Conservation (phyloP, 2,797 vertebrate species). For the Smutsia gigantea region DNA sequence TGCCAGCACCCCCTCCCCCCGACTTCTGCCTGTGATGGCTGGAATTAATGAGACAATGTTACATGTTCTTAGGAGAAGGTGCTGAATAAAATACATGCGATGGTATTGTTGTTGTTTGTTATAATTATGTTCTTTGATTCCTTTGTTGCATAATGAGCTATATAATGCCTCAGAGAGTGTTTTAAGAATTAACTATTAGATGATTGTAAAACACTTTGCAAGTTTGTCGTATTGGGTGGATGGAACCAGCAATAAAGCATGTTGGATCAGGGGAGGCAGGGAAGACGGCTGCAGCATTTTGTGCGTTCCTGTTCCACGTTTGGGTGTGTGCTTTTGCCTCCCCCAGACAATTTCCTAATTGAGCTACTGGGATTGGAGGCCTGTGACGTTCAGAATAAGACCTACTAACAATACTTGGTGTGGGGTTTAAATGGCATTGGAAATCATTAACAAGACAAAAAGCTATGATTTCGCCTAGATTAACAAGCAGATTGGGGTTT, state of each 20-base stretch:
- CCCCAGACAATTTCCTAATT: constrained; percentile 57
- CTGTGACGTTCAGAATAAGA: constrained; percentile 62
- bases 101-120: constrained; percentile 15
- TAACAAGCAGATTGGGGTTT: constrained; percentile 71
- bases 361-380: constrained; percentile 57
- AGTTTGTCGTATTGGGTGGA: background rate
- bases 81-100: background rate
- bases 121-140: constrained; percentile 49
- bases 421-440: constrained; percentile 76
- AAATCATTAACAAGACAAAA: constrained; percentile 76
- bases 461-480: constrained; percentile 66
- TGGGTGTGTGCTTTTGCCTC: constrained; percentile 56
- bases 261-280: background rate
- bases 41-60: constrained; percentile 3
- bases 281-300: background rate
- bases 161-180: constrained; percentile 18
- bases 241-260: background rate
- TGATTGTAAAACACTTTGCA: background rate
- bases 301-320: background rate
- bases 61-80: background rate
- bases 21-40: background rate
- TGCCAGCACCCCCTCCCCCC: background rate
- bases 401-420: constrained; percentile 66
- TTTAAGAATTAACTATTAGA: constrained; percentile 35
- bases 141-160: background rate